A percentile compares a stretch with the other conserved stretches of the same genome.
Conservation (phyloP, 2,797 vertebrate species). For the Falco concolor region DNA sequence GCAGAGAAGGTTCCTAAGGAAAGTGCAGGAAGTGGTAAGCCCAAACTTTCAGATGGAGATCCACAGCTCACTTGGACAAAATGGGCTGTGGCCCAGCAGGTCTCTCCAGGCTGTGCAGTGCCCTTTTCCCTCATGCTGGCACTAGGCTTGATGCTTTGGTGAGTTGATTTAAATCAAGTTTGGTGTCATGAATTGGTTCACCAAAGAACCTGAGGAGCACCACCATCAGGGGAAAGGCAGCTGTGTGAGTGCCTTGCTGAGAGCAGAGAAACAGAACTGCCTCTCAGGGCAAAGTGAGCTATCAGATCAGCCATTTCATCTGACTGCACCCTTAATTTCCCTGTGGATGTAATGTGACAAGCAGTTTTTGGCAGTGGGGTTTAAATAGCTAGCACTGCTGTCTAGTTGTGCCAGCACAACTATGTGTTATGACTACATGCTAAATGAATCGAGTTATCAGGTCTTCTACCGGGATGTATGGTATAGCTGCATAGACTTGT, state of each 20-base stretch:
- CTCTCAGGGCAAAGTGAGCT: neutral
- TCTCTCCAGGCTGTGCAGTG: neutral
- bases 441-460: neutral
- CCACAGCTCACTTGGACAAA: neutral
- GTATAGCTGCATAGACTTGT: neutral
- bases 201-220: neutral
- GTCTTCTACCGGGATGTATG: neutral
- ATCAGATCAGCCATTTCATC: neutral
- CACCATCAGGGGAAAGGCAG: neutral
- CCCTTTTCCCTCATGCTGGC: neutral
- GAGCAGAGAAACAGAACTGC: neutral
- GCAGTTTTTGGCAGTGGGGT: neutral
- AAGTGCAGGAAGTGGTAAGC: neutral
- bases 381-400: neutral
- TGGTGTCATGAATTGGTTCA: neutral
- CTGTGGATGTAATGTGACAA: neutral
- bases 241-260: neutral
- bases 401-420: neutral
- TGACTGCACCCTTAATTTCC: neutral
- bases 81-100: neutral
- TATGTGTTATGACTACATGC: neutral
- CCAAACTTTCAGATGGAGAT: neutral
- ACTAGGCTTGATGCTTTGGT: neutral
- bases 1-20: neutral
- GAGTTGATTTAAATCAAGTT: neutral